Evolutionary conservation across 2,797 vertebrate species (phyloP), one percentile per base, ranked within the genome.

Genomic region (Rousettus madagascariensis): DNA sequence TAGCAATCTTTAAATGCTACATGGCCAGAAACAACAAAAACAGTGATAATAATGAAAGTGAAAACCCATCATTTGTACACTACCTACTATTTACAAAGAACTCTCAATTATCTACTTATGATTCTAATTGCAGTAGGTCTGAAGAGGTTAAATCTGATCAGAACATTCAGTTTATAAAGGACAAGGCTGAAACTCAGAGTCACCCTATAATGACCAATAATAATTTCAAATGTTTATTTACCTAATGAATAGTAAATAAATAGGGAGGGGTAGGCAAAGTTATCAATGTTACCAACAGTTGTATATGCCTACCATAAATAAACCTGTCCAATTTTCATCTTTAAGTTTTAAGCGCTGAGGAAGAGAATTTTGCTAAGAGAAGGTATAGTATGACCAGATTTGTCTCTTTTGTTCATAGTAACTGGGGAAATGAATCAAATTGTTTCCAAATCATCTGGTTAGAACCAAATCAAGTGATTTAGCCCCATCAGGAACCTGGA

Each of bases 21-120:
- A 55, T 91, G 41, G 36, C 10, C 83, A 95, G 77, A 90, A 94
- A 57, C 66, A 89, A 93, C 46, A 90, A 69, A 88, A 95, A 88
- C 65, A 95, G 65, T 24, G 41, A 20, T 69, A 84, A 59, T 57
- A 69, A 79, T 71, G 63, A 72, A 77, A 87, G 24, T 51, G 77
- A 85, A 91, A 92, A 84, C 28, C 51, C 72, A 59, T 80, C 57
- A 75, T 51, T 69, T 94, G 65, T 91, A 72, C 9, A 55, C 63
- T 15, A 88, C 16, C 22, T 57, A 84, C 33, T 43, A 65, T 65
- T 91, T 63, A 75, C 46, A 55, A 78, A 87, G 30, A 85, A 72
- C 41, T 68, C 80, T 61, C 33, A 57, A 74, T 46, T 55, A 78
- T 82, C 74, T 74, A 72, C 51, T 53, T 91, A 72, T 94, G 13